A percentile compares a stretch with the other conserved stretches of the same genome.
Conservation (phyloP, 1,140 invertebrate genomes). For the Eriocheir sinensis region DNA sequence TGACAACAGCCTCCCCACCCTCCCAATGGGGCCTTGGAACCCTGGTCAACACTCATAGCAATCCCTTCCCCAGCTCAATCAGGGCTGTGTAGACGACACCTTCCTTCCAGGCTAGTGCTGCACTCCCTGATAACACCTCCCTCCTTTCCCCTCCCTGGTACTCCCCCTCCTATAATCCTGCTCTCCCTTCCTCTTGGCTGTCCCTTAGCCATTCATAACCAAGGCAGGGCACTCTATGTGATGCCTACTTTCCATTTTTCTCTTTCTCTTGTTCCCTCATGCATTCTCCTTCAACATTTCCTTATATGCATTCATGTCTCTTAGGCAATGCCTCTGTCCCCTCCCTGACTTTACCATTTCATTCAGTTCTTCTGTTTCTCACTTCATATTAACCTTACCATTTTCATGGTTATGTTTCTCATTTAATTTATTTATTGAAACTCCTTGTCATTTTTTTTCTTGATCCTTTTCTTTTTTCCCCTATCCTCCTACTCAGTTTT, state of each 20-base stretch:
- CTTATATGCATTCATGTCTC: neutral
- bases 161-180: neutral
- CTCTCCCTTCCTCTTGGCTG: neutral
- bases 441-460: neutral
- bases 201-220: too few relatives aligned
- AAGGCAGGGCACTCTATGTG: neutral
- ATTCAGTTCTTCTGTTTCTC: neutral
- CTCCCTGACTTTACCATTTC: neutral
- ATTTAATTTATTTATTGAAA: neutral
- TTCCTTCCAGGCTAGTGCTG: neutral
- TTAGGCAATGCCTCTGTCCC: neutral
- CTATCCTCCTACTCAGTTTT: neutral
- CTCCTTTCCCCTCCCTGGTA: neutral
- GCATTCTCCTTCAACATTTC: neutral
- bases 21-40: constrained; percentile 67
- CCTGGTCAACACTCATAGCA: constrained; percentile 51
- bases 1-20: constrained; percentile 30
- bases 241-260: neutral
- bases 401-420: neutral
- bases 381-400: neutral
- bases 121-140: too few relatives aligned
- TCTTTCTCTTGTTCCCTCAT: neutral
- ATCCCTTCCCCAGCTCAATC: constrained; percentile 58
- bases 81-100: constrained; percentile 38
- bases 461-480: neutral